Conservation (phyloP, 2,797 vertebrate genomes). For the Alfaro cultratus region DNA sequence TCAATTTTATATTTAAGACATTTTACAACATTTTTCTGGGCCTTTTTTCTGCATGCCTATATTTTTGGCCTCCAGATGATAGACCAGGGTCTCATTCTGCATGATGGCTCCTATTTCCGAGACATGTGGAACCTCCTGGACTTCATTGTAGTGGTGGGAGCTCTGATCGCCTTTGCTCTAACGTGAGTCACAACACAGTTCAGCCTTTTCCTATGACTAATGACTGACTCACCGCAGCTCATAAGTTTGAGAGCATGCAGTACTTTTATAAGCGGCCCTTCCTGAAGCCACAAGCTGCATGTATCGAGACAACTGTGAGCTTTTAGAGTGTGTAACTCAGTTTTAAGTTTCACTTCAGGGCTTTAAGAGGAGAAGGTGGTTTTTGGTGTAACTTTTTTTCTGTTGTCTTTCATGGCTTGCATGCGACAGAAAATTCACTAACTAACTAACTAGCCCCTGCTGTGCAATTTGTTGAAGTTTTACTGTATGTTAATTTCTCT, state of each 20-base stretch:
- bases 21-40: not conserved
- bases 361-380: not conserved
- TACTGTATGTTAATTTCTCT: conserved; percentile 68
- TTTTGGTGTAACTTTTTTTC: conserved; percentile 18
- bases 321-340: conserved; percentile 9
- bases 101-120: conserved; percentile 96
- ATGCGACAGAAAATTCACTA: conserved; percentile 26
- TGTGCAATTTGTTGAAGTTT: conserved; percentile 53
- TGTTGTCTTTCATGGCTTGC: conserved; percentile 28
- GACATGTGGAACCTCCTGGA: conserved; percentile 99
- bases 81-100: conserved; percentile 96
- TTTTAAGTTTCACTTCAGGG: conserved; percentile 9
- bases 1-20: not conserved
- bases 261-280: conserved; percentile 49
- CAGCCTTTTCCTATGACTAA: conserved; percentile 64
- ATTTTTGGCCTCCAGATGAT: conserved; percentile 88
- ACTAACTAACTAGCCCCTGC: conserved; percentile 26
- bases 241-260: conserved; percentile 42
- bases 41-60: not conserved
- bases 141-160: conserved; percentile 98
- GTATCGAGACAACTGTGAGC: conserved; percentile 10
- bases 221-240: conserved; percentile 66
- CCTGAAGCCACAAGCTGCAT: conserved; percentile 30
- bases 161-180: conserved; percentile 95
- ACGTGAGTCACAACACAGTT: conserved; percentile 87